phyloP scores from a whole-genome alignment of 1,140 invertebrate genomes.

The Pseudobourletiella spinata region DNA sequence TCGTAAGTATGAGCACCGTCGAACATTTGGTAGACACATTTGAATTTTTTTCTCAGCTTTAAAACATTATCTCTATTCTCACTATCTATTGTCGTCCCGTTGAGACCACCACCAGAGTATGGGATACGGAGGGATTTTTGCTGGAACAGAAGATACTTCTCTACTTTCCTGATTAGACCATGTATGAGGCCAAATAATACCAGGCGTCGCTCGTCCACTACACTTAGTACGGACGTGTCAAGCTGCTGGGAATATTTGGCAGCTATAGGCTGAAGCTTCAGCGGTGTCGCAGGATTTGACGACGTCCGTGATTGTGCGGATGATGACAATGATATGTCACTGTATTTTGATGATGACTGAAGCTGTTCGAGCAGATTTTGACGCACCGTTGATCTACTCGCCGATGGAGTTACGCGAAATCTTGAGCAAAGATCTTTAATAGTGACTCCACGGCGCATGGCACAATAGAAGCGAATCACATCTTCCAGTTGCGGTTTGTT shows the following conservation, averaged over 20 bases:
- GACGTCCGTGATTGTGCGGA: slow-evolving; percentile 30
- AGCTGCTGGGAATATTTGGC: neutral
- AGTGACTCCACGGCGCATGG: slow-evolving; percentile 73
- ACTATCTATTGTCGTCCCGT: too few relatives aligned
- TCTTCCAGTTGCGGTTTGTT: slow-evolving; percentile 56
- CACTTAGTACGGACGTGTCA: slow-evolving; percentile 23
- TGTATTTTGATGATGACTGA: slow-evolving; percentile 24
- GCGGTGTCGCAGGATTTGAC: slow-evolving; percentile 28
- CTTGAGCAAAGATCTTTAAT: slow-evolving; percentile 74
- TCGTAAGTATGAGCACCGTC: slow-evolving; percentile 71
- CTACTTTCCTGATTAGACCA: slow-evolving; percentile 70
- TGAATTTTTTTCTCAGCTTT: slow-evolving; percentile 39
- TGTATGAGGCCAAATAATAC: slow-evolving; percentile 83
- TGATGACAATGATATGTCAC: slow-evolving; percentile 33
- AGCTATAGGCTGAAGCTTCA: slow-evolving; percentile 18
- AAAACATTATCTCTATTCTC: slow-evolving; percentile 30
- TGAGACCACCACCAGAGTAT: slow-evolving; percentile 44
- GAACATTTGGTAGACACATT: slow-evolving; percentile 55
- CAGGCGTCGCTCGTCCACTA: slow-evolving; percentile 70
- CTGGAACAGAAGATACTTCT: slow-evolving; percentile 48
- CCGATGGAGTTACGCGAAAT: slow-evolving; percentile 39
- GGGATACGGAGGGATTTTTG: slow-evolving; percentile 13
- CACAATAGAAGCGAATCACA: slow-evolving; percentile 70
- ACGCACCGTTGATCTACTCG: slow-evolving; percentile 41
- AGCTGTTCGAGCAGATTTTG: slow-evolving; percentile 8